A percentile compares a stretch with the other conserved stretches of the same genome.
Conservation (phyloP, 2,888 invertebrate genomes). For the Electrophaes corylata region DNA sequence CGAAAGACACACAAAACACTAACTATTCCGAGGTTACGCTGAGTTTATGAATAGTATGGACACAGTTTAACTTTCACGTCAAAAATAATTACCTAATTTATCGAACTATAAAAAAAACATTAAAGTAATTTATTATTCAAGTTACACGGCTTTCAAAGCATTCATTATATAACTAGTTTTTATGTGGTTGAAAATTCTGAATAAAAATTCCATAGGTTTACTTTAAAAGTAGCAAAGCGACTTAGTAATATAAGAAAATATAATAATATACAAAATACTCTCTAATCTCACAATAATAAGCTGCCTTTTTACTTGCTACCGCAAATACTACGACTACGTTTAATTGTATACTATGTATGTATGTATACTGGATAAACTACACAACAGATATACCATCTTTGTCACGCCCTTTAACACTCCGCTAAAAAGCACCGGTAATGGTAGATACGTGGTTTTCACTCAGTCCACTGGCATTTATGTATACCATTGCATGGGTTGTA, state of each 20-base stretch:
- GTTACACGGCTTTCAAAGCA: neutral
- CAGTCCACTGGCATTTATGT: too few species aligned
- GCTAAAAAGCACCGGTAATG: too few species aligned
- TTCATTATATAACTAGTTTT: neutral
- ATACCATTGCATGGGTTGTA: too few species aligned
- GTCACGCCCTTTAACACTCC: too few species aligned
- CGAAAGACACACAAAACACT: too few species aligned
- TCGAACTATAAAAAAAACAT: neutral
- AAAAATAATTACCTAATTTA: neutral
- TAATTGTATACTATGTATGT: too few species aligned
- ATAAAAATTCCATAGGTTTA: neutral
- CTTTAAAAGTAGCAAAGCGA: neutral
- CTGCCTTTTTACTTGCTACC: neutral
- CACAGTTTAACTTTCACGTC: neutral
- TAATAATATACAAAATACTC: neutral
- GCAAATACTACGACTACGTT: neutral
- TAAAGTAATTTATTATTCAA: too few species aligned
- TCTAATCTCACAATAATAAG: conserved; percentile 2
- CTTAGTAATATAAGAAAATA: neutral
- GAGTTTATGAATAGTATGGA: too few species aligned
- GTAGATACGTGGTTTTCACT: too few species aligned
- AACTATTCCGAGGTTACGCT: too few species aligned
- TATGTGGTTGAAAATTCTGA: neutral
- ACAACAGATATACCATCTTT: too few species aligned
- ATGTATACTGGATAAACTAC: too few species aligned